Base-by-base conservation (phyloP, 1,140 invertebrate genomes). In the Metaphire vulgaris region DNA sequence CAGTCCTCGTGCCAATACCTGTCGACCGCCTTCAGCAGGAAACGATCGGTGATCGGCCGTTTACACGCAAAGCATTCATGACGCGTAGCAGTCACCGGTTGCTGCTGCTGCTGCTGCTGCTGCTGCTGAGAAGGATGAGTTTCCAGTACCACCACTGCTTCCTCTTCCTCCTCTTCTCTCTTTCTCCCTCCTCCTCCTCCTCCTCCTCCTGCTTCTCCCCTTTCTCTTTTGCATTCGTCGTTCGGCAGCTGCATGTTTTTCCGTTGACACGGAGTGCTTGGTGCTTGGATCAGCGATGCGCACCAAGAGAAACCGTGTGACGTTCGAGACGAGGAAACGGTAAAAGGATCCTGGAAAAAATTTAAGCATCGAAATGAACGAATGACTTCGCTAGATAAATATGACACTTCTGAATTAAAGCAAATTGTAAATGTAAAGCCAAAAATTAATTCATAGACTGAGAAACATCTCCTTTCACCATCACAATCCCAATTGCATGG, bases 1-100 rank as follows among this genome's bases (percentile, higher is more conserved):
- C 95, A 96, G 78, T 90, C 90, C 90, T 88, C 87, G 80, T 97
- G 94, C 94, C 94, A 97, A 87, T 94, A 95, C 83, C 93, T 89
- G 88, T 96, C 94, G 83, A 95, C 88, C 70, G 93, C 93, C 85
- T 93, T 91, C 76, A 95, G 89, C 77, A 95, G 89, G 88, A 91
- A 95, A 84, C 93, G 89, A 88, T 95, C 93, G 80, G 92, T 89
- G 86, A 96, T 96, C 88, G 92, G 92, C 80, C 90, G 91, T 78
- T 88, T 84, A 85, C 90, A 84, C 76, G 87, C 84, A 80, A 87
- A 84, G 84, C 90, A 88, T 28, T 75, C 66, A 26, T 75, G 65
- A 26, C 65, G 65, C 69, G 33, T 21, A 32, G 71, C 26, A 15
- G 71, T 72, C 41, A 21, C 21, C 41, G 0, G 72, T 41, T 33